Evolutionary conservation across 2,888 invertebrate species (phyloP), one percentile per base, ranked within the genome.

Genomic region (Drepana falcataria): DNA sequence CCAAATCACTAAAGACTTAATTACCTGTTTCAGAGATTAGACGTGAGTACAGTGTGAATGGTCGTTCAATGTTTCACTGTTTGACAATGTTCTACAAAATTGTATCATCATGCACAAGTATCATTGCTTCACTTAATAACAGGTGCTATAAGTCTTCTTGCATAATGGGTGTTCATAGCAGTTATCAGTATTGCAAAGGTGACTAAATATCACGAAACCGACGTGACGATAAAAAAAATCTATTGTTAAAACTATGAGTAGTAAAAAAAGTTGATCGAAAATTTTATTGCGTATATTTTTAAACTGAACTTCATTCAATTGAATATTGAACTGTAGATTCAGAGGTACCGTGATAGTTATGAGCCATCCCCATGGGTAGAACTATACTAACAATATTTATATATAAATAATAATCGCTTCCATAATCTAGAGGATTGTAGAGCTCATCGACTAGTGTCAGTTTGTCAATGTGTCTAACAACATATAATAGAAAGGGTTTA

Each of bases 1-100:
- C 57, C 66, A 66, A 64, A 71, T 78, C 71, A 84, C 79, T 83
- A 83, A 83, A 83, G 69, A 71, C 71, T 76, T 66, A 75, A 77
- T 90, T 90, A 79, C 87, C 87, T 90, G 86, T 91, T 91, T 91
- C 90, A 91, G 90, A 88, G 83, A 89, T 82, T 91, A 87, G 89
- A 91, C 88, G 90, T 91, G 87, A 91, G 90, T 91, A 91, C 83
- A 79, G 80, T 76, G 78, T 75, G 83, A 80, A 85, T 87, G 88
- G 79, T 81, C 83, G 87, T 87, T 79, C 71, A 80, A 81, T 85
- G 82, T 86, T 68, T 79, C 79, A 81, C 79, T 82, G 79, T 82
- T 81, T 78, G 75, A 69, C 70, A 70, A 71, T 69, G 37, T 40
- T 40, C 59, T 70, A 75, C 76, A 77, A 69, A 66, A 65, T 66